Conservation (phyloP, 1,140 invertebrate species). For the Drosophila orena region DNA sequence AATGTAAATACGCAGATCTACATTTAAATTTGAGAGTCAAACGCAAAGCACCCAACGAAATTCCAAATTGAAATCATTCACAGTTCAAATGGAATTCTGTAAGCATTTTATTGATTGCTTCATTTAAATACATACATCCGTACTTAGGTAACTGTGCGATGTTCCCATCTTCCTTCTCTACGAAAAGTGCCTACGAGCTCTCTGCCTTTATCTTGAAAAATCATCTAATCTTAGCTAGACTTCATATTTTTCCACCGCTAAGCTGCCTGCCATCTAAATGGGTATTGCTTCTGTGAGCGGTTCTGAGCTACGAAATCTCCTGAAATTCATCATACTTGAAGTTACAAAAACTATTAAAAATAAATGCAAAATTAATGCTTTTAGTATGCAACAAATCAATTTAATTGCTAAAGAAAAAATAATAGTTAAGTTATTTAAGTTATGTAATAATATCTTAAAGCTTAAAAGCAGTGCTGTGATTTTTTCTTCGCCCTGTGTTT, state of each 20-base stretch:
- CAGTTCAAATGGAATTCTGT: slow-evolving; percentile 49
- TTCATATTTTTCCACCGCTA: slow-evolving; percentile 81
- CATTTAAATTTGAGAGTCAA: slow-evolving; percentile 16
- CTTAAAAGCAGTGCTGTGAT: too few species aligned
- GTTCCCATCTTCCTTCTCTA: background rate
- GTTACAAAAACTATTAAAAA: too few species aligned
- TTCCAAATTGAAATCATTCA: slow-evolving; percentile 34
- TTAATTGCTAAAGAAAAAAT: too few species aligned
- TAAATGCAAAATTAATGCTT: too few species aligned
- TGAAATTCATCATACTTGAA: background rate
- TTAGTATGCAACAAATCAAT: too few species aligned
- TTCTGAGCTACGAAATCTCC: slow-evolving; percentile 16
- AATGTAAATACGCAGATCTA: slow-evolving; percentile 52
- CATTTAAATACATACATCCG: slow-evolving; percentile 60
- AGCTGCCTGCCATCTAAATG: slow-evolving; percentile 71
- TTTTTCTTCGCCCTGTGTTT: background rate
- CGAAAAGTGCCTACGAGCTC: slow-evolving; percentile 56
- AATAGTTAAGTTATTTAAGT: too few species aligned
- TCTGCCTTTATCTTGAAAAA: slow-evolving; percentile 77
- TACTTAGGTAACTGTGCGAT: background rate
- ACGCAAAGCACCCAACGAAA: slow-evolving; percentile 52
- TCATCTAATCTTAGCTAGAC: slow-evolving; percentile 80
- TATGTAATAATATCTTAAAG: too few species aligned
- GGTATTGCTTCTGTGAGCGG: slow-evolving; percentile 21
- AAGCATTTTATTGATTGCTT: slow-evolving; percentile 74